Base-by-base conservation (phyloP, 2,113 vertebrate species). In the Platycercus adscitus region DNA sequence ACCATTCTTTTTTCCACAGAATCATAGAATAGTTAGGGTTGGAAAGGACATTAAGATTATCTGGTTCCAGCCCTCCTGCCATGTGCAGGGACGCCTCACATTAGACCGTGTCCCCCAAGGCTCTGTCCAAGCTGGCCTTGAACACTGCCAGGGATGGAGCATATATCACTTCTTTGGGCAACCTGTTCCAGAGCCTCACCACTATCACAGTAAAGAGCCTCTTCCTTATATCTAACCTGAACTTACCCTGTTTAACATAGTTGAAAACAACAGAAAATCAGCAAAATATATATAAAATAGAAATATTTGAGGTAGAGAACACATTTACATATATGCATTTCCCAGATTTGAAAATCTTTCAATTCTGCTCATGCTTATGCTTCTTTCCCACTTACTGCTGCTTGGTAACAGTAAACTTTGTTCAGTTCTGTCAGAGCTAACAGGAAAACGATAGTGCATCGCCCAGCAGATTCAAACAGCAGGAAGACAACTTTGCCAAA, bases 401-500 rank as follows among this genome's bases (percentile, higher is more conserved):
- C 50, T 93, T 87, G 46, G 86, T 77, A 49, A 91, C 16, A 29
- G 23, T 50, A 86, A 96, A 85, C 61, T 91, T 65, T 95, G 72
- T 94, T 92, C 89, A 77, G 46, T 88, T 89, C 55, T 91, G 52
- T 73, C 93, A 97, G 97, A 94, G 75, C 55, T 65, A 94, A 95
- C 39, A 92, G 88, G 81, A 97, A 95, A 89, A 92, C 49, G 5
- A 75, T 28, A 66, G 84, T 65, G 65, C 86, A 88, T 72, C 52
- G 1, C 68, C 44, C 80, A 64, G 23, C 55, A 50, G 69, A 94
- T 47, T 61, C 93, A 92, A 96, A 94, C 65, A 92, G 87, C 83
- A 92, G 93, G 91, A 97, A 91, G 89, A 63, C 56, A 80, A 20
- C 66, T 87, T 90, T 97, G 88, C 93, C n/a, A 33, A 97, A 96